Evolutionary conservation across 2,113 vertebrate genomes (phyloP).

Genomic region (Istiophorus platypterus): DNA sequence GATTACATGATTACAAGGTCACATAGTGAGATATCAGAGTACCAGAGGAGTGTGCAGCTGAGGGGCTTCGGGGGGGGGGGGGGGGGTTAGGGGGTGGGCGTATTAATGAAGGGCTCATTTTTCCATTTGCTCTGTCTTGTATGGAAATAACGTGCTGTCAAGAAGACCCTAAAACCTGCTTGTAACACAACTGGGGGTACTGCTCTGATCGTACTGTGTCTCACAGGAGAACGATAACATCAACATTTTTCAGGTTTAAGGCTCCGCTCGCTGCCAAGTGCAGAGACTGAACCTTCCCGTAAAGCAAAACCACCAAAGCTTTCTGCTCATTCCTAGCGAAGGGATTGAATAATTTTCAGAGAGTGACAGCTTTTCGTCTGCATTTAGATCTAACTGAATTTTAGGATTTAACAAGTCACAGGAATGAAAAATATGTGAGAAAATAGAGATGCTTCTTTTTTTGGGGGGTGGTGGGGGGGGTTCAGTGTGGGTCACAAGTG

Average conservation of each 20-base stretch:
- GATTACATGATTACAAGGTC: slow-evolving; percentile 43
- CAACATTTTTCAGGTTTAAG: not conserved
- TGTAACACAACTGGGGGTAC: not conserved
- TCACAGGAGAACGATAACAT: slow-evolving; percentile 16
- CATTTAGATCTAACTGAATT: slow-evolving; percentile 9
- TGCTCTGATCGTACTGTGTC: not conserved
- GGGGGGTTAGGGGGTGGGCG: too few relatives aligned
- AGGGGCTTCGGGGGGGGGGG: too few relatives aligned
- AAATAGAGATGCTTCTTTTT: slow-evolving; percentile 26
- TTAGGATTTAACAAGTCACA: not conserved
- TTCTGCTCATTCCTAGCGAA: not conserved
- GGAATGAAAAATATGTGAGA: slow-evolving; percentile 3
- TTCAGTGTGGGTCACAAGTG: slow-evolving; percentile 4
- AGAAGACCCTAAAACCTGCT: not conserved
- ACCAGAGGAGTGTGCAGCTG: slow-evolving; percentile 11
- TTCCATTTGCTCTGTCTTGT: slow-evolving; percentile 34
- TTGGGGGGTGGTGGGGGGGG: not conserved
- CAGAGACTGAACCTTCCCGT: slow-evolving; percentile 14
- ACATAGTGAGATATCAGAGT: slow-evolving; percentile 29
- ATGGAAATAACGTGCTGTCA: slow-evolving; percentile 7
- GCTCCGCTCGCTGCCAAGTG: not conserved
- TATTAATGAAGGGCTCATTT: slow-evolving; percentile 48
- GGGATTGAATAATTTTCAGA: not conserved
- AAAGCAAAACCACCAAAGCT: slow-evolving; percentile 10
- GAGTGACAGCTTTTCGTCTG: slow-evolving; percentile 25